Evolutionary conservation across 92 coral and sea anemone species (phyloP).

Genomic region (Metridium senile): DNA sequence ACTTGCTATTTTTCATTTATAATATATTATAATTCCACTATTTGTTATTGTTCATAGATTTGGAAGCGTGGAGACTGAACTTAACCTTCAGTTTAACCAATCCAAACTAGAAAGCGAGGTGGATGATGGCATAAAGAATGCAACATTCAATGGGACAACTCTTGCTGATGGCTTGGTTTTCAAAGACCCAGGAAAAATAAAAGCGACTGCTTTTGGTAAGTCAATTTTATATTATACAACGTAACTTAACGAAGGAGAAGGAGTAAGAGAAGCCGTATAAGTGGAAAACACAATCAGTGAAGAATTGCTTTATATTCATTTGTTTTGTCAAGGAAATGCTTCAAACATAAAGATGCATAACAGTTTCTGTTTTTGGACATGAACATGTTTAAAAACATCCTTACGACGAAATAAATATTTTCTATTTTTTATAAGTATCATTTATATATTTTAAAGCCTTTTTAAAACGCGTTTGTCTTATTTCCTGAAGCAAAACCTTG

Average conservation of each 20-base stretch:
- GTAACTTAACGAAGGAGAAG: too few species aligned
- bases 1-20: not conserved
- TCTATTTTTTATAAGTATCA: too few species aligned
- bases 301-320: too few species aligned
- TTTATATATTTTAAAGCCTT: too few species aligned
- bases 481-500: not conserved
- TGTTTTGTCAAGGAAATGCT: too few species aligned
- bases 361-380: too few species aligned
- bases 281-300: too few species aligned
- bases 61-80: conserved; percentile 14
- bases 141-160: conserved; percentile 2
- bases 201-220: not conserved
- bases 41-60: not conserved
- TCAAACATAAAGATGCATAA: too few species aligned
- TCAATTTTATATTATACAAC: not conserved
- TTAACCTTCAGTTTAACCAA: conserved; percentile 7
- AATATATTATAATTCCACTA: not conserved
- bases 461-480: too few species aligned
- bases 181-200: not conserved
- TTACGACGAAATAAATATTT: too few species aligned
- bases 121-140: not conserved
- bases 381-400: too few species aligned
- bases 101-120: conserved; percentile 13
- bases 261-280: too few species aligned
- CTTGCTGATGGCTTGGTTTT: not conserved